These are phyloP conservation scores for Verasper variegatus DNA, from an alignment of 2,113 vertebrate species.

Conservation along the genomic window DNA sequence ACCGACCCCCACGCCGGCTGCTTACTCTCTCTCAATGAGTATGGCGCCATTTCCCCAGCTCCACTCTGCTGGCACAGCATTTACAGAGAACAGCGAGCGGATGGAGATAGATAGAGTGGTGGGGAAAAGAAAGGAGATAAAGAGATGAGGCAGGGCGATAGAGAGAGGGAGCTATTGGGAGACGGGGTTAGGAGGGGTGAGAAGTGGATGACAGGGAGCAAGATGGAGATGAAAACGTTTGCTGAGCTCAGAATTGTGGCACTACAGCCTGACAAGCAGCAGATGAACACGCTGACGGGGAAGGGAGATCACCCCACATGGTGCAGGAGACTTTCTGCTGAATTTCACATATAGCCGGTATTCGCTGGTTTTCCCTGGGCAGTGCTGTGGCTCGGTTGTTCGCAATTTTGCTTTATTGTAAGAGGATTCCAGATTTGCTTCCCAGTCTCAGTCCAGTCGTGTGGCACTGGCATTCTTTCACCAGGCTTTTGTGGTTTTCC, in stretches of 20 bases:
- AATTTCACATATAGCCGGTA: constrained; percentile 36
- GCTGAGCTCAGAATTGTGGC: constrained; percentile 69
- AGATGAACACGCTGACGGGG: constrained; percentile 47
- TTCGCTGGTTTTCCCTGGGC: constrained; percentile 22
- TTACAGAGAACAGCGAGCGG: constrained; percentile 62
- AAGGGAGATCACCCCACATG: constrained; percentile 35
- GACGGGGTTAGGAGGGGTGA: constrained; percentile 40
- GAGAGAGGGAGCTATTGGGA: constrained; percentile 57
- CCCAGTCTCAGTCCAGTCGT: constrained; percentile 6
- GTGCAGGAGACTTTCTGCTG: constrained; percentile 27
- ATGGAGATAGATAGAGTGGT: constrained; percentile 64
- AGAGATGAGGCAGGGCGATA: constrained; percentile 67
- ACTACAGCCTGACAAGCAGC: constrained; percentile 46
- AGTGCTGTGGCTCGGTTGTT: constrained; percentile 20
- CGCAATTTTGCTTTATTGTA: constrained; percentile 16
- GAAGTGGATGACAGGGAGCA: constrained; percentile 64
- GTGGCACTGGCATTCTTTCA: not conserved
- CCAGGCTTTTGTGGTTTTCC: not conserved
- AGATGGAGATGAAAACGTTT: constrained; percentile 72
- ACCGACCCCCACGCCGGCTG: constrained; percentile 59
- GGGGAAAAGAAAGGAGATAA: constrained; percentile 44
- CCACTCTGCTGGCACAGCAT: constrained; percentile 69
- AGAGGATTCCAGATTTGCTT: constrained; percentile 14
- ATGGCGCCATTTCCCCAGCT: constrained; percentile 67
- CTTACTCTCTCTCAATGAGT: constrained; percentile 60